phyloP scores from a whole-genome alignment of 2,888 invertebrate genomes.

The Escarpia spicata region DNA sequence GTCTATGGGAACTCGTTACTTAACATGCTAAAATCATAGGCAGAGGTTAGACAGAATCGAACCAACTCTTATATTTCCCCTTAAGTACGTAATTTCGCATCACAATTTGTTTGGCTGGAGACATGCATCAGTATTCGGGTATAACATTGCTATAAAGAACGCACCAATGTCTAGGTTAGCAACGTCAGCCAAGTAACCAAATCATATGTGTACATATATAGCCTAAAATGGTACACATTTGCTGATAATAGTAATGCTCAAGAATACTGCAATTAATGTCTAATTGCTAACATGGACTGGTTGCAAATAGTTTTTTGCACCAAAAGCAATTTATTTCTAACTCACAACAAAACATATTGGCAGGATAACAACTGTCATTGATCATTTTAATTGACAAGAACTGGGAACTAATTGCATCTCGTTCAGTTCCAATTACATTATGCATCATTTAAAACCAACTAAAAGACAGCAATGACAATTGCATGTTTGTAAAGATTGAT shows the following conservation, averaged over 20 bases:
- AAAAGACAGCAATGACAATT: neutral
- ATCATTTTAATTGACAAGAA: conserved; percentile 11
- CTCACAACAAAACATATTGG: neutral
- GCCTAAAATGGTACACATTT: neutral
- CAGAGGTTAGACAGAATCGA: neutral
- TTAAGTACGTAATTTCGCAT: neutral
- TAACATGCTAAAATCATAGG: too few species aligned
- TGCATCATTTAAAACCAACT: neutral
- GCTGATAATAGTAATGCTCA: neutral
- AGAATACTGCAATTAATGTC: too few species aligned
- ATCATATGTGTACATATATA: neutral
- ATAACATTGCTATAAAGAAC: neutral
- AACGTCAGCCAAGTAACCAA: neutral
- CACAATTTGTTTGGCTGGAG: neutral
- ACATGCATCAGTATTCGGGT: neutral
- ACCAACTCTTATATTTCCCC: neutral
- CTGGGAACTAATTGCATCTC: neutral
- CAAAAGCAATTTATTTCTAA: neutral
- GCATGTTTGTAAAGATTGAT: neutral
- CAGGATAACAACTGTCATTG: neutral
- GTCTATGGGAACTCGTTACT: too few species aligned
- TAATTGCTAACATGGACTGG: neutral
- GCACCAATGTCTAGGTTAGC: too few species aligned
- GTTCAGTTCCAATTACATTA: neutral
- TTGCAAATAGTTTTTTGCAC: neutral